Evolutionary conservation across 2,888 invertebrate genomes (phyloP).

Genomic region (Zaprionus lineosus): DNA sequence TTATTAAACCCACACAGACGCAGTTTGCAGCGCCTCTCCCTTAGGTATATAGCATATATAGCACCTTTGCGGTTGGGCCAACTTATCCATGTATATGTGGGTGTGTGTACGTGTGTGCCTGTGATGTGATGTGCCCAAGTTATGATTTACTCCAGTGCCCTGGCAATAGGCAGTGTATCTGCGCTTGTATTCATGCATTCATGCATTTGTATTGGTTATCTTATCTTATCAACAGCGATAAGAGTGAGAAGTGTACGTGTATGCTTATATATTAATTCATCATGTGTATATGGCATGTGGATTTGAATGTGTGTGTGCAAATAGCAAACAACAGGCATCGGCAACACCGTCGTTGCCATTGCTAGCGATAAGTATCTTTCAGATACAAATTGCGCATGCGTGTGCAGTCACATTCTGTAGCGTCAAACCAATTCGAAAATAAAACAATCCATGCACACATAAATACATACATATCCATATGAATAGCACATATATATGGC

Average conservation of each 20-base stretch:
- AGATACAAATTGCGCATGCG: slow-evolving; percentile 81
- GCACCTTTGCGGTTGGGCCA: slow-evolving; percentile 44
- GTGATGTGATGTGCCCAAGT: slow-evolving; percentile 47
- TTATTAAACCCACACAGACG: slow-evolving; percentile 61
- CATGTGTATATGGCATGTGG: slow-evolving; percentile 4
- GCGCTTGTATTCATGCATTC: slow-evolving; percentile 10
- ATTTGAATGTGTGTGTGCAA: slow-evolving; percentile 22
- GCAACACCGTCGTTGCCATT: slow-evolving; percentile 1
- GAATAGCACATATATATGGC: too few relatives aligned
- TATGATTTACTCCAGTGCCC: slow-evolving; percentile 71
- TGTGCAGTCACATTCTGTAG: slow-evolving; percentile 57
- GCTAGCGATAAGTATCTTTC: slow-evolving; percentile 75
- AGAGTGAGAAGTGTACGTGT: slow-evolving; percentile 36
- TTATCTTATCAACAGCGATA: slow-evolving; percentile 66
- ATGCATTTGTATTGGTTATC: slow-evolving; percentile 70
- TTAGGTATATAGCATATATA: slow-evolving; percentile 30
- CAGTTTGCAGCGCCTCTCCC: slow-evolving; percentile 21
- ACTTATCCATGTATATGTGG: slow-evolving; percentile 35
- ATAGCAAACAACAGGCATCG: slow-evolving; percentile 49
- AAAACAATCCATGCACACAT: slow-evolving; percentile 8
- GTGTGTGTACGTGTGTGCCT: slow-evolving; percentile 18
- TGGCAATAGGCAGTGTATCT: too few relatives aligned
- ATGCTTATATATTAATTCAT: background rate
- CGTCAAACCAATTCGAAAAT: slow-evolving; percentile 35
- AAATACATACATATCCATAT: background rate